phyloP scores from a whole-genome alignment of 2,888 invertebrate species.

The Lysandra coridon region DNA sequence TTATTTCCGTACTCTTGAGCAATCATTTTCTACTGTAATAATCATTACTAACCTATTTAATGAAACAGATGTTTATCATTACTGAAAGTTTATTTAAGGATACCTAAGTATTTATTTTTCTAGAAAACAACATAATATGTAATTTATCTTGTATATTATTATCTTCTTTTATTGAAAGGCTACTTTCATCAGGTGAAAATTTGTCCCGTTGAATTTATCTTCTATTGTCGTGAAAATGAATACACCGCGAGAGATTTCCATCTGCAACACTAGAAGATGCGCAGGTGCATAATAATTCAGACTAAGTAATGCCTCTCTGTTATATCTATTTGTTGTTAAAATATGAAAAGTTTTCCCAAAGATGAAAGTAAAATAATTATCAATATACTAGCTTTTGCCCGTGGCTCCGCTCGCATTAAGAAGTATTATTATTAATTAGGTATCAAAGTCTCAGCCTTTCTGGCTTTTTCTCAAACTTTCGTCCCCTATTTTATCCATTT shows the following conservation, averaged over 20 bases:
- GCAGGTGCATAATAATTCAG: neutral
- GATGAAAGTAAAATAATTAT: too few relatives aligned
- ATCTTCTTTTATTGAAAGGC: neutral
- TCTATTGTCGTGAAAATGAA: constrained; percentile 6
- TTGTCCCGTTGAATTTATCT: neutral
- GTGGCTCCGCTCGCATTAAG: too few relatives aligned
- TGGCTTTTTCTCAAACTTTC: too few relatives aligned
- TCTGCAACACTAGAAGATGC: neutral
- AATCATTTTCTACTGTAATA: too few relatives aligned
- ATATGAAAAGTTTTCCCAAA: neutral
- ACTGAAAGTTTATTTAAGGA: too few relatives aligned
- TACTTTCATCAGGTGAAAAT: constrained; percentile 18
- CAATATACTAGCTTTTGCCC: too few relatives aligned
- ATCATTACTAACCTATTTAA: too few relatives aligned
- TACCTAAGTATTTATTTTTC: neutral
- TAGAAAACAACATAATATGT: neutral
- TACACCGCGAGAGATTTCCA: neutral
- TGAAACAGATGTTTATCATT: too few relatives aligned
- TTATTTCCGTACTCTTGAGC: too few relatives aligned
- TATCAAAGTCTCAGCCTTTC: too few relatives aligned
- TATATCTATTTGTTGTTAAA: neutral
- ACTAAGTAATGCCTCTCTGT: neutral
- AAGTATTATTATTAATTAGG: too few relatives aligned
- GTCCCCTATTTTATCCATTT: too few relatives aligned
- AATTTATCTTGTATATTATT: neutral